Evolutionary conservation across 2,113 vertebrate genomes (phyloP), one percentile per base, ranked within the genome.

Genomic region (Xenopus borealis): DNA sequence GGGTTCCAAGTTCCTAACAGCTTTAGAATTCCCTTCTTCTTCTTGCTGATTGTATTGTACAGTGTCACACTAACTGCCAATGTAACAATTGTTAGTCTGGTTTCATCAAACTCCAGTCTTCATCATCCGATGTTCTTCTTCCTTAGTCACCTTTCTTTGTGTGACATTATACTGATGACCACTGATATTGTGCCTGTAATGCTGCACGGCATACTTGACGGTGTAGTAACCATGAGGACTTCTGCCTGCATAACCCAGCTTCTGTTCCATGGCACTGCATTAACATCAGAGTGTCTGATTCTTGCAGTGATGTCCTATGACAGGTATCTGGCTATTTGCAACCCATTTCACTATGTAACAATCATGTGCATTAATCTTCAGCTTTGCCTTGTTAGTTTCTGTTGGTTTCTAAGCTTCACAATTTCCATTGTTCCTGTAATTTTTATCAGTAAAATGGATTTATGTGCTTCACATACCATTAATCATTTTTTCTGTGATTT

Each of bases 111-210:
- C 19, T 12, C 11, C n/a, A 23, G 9, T 12, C n/a, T 62, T 1
- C 59, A 23, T 7, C 20, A 62, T 3, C 84, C 86, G 20, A 87
- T 84, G 86, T 86, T 85, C 68, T 83, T 84, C 75, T 86, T 86
- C 58, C 75, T 87, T 33, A 66, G 80, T 18, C 81, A 86, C 58
- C 20, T 86, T 71, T 82, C 82, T 59, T 80, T 78, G 66, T 71
- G 83, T 6, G 86, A 86, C 73, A 84, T 84, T 45, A 55, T 82
- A 13, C 78, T 87, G n/a, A 83, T 82, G 1, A 83, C 83, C 0
- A 81, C 23, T 27, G 23, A 84, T 70, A 85, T 86, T 64, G 81
- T 83, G n/a, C 84, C 84, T 33, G 85, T 83, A 18, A 82, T 86
- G 80, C 65, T 87, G 71, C 75, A 64, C 66, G 81, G 79, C 58